A percentile compares a stretch with the other conserved stretches of the same genome.
Conservation (phyloP, 2,113 vertebrate genomes). For the Talpa occidentalis region DNA sequence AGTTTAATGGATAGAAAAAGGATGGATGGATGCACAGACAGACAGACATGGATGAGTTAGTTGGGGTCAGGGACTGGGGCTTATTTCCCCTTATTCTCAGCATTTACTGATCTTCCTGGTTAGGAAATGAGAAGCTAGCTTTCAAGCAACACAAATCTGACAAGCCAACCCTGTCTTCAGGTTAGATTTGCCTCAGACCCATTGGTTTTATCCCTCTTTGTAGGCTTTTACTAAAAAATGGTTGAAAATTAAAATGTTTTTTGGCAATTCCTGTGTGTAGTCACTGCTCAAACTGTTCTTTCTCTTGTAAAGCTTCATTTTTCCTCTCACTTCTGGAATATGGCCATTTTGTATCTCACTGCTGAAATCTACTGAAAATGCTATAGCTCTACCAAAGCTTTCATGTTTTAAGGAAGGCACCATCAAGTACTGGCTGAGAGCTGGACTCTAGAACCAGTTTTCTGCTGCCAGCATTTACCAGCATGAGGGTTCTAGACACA, state of each 20-base stretch:
- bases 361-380: neutral
- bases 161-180: neutral
- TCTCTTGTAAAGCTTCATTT: neutral
- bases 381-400: neutral
- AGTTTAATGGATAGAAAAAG: neutral
- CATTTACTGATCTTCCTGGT: neutral
- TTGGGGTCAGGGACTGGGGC: neutral
- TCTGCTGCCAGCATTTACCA: neutral
- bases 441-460: neutral
- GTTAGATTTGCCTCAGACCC: neutral
- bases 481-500: neutral
- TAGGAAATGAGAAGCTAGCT: neutral
- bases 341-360: neutral
- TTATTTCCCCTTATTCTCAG: neutral
- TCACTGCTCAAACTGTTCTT: slow-evolving; percentile 16
- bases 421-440: neutral
- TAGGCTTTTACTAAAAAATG: neutral
- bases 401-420: neutral
- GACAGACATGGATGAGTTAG: neutral
- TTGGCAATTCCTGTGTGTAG: neutral
- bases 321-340: neutral
- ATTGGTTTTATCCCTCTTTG: neutral
- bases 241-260: neutral
- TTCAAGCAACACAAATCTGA: neutral
- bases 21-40: neutral